Percentiles rank a stretch among this genome's conserved stretches.
These are phyloP conservation scores for Hetaerina titia DNA, from an alignment of 2,888 invertebrate genomes.

Conservation along the genomic window DNA sequence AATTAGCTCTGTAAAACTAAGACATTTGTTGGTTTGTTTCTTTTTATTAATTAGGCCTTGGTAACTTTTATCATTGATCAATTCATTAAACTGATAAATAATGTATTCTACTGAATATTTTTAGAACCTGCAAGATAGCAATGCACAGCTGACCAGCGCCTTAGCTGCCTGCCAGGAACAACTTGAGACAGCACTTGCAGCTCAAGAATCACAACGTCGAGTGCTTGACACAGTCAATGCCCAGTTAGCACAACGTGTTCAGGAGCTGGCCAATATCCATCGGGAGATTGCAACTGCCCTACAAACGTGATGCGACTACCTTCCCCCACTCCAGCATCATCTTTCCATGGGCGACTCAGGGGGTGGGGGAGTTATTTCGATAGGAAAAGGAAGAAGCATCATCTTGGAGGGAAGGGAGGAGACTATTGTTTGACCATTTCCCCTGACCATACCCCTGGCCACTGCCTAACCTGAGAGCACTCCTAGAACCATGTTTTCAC, in stretches of 20 bases:
- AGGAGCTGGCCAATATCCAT: conserved; percentile 89
- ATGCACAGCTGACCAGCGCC: conserved; percentile 83
- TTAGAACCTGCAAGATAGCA: conserved; percentile 82
- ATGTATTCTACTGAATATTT: conserved; percentile 66
- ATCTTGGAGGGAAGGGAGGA: conserved; percentile 65
- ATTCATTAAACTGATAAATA: background rate
- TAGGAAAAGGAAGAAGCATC: conserved; percentile 42
- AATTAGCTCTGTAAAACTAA: no score
- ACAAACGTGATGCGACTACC: conserved; percentile 82
- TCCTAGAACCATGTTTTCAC: conserved; percentile 21
- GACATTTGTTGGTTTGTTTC: no score
- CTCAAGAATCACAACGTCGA: conserved; percentile 90
- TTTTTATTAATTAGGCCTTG: no score
- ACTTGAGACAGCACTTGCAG: conserved; percentile 87
- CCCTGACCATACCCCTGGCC: background rate
- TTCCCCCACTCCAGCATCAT: conserved; percentile 61
- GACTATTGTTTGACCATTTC: conserved; percentile 51
- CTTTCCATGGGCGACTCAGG: conserved; percentile 43
- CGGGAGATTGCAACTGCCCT: conserved; percentile 90
- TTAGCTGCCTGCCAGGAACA: conserved; percentile 88
- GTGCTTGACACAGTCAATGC: conserved; percentile 90
- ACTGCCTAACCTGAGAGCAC: conserved; percentile 56
- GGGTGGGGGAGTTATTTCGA: conserved; percentile 46
- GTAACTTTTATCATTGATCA: no score
- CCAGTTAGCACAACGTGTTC: conserved; percentile 89